A percentile compares a stretch with the other conserved stretches of the same genome.
These are phyloP conservation scores for Anneissia japonica DNA, from an alignment of 35 echinoderm and acorn worm genomes.

Conservation along the genomic window DNA sequence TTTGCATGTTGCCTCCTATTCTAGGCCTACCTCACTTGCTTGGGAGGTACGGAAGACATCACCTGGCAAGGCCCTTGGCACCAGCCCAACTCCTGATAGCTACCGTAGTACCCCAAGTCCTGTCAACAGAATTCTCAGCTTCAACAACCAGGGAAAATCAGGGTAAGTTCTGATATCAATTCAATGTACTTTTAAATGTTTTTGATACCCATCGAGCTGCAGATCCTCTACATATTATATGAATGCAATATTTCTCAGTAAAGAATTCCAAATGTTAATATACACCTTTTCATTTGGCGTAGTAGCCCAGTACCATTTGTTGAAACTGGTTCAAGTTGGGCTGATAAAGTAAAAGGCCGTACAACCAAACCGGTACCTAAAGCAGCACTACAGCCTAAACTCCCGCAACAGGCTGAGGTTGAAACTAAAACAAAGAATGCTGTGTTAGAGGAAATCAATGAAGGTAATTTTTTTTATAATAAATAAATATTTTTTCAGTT, in stretches of 20 bases:
- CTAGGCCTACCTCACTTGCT: constrained; percentile 84
- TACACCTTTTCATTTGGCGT: background rate
- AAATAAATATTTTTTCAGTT: too few species aligned
- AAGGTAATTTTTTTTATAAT: too few species aligned
- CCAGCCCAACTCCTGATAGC: constrained; percentile 45
- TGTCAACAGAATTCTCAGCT: constrained; percentile 81
- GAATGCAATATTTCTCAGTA: too few species aligned
- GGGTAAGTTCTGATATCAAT: background rate
- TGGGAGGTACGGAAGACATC: constrained; percentile 97
- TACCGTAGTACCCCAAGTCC: constrained; percentile 60
- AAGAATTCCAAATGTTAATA: background rate
- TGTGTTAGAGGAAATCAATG: constrained; percentile 19
- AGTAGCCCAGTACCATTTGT: constrained; percentile 44
- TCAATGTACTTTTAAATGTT: background rate
- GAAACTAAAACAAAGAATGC: constrained; percentile 42
- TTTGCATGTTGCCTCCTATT: background rate
- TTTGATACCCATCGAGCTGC: too few species aligned
- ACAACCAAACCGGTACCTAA: background rate
- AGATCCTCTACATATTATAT: too few species aligned
- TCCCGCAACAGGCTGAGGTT: background rate
- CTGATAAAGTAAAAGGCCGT: constrained; percentile 76
- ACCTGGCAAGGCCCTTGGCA: constrained; percentile 46
- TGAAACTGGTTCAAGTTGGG: constrained; percentile 59
- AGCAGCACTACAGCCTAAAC: background rate
- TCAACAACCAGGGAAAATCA: constrained; percentile 2